These are phyloP conservation scores for Leucopsar rothschildi DNA, from an alignment of 2,113 vertebrate species.

Conservation along the genomic window DNA sequence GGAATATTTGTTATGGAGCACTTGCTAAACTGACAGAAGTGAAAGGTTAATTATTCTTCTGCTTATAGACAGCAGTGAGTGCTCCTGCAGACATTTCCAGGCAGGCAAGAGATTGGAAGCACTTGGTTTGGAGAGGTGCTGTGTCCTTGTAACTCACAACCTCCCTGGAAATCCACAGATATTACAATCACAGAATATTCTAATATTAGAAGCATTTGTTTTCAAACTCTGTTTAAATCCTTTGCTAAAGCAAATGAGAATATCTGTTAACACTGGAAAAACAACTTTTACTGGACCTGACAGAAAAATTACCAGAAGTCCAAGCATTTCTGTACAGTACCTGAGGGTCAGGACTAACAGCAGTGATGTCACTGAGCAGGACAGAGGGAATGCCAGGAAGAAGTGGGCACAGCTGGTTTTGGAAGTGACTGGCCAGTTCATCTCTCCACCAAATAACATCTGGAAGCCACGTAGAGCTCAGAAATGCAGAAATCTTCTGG, in stretches of 20 bases:
- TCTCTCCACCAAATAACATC: constrained; percentile 60
- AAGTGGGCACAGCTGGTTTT: constrained; percentile 14
- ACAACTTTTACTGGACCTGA: neutral
- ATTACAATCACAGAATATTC: neutral
- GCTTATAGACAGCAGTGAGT: neutral
- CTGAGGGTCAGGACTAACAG: constrained; percentile 59
- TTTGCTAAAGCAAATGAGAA: neutral
- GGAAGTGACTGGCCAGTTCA: constrained; percentile 45
- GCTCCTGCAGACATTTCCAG: neutral
- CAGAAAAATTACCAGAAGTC: neutral
- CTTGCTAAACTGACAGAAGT: neutral
- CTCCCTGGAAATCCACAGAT: neutral
- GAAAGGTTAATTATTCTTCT: neutral
- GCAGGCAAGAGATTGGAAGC: neutral
- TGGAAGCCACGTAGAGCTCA: constrained; percentile 47
- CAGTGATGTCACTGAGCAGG: constrained; percentile 51
- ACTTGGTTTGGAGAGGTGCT: neutral
- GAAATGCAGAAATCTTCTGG: constrained; percentile 55
- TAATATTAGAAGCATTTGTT: neutral
- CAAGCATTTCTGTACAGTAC: constrained; percentile 7
- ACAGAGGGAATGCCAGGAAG: constrained; percentile 49
- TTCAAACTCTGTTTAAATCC: neutral
- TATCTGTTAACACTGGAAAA: neutral
- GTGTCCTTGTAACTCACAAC: neutral
- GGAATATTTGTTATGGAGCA: neutral